Percentiles rank a stretch among this genome's conserved stretches.
Evolutionary conservation across 1,140 invertebrate species (phyloP).

Genomic region (Brachionus asplanchnoidis): DNA sequence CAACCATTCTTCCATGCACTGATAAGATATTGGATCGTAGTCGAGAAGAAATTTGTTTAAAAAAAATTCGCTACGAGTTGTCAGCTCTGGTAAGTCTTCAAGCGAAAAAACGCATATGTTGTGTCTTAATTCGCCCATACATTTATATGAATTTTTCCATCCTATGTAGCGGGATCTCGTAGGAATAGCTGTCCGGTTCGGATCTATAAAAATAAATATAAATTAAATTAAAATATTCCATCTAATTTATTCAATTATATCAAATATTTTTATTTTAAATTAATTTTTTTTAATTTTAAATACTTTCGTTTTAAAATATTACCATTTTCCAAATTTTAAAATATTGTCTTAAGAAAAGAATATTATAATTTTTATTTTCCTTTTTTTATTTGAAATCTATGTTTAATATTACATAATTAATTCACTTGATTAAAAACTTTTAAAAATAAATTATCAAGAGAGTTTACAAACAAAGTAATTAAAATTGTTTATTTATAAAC

Average conservation of each 20-base stretch:
- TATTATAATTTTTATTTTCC: no score
- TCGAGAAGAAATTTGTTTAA: slow-evolving; percentile 52
- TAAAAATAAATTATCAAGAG: no score
- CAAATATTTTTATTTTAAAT: not conserved
- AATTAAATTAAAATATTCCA: not conserved
- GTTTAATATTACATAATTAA: no score
- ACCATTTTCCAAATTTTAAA: no score
- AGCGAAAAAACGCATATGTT: slow-evolving; percentile 49
- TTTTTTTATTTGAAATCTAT: no score
- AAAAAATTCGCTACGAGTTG: slow-evolving; percentile 47
- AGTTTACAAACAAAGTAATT: no score
- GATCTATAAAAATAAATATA: not conserved
- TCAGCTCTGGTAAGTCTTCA: slow-evolving; percentile 47
- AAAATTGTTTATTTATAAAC: no score
- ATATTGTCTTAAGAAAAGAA: no score
- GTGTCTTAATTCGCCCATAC: slow-evolving; percentile 36
- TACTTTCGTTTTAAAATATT: no score
- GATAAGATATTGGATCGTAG: slow-evolving; percentile 46
- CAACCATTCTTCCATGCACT: slow-evolving; percentile 50
- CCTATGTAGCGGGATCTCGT: slow-evolving; percentile 8
- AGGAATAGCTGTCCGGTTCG: not conserved
- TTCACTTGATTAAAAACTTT: no score
- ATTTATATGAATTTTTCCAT: slow-evolving; percentile 33
- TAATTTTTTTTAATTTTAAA: not conserved
- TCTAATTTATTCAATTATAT: not conserved